These are phyloP conservation scores for Lonchura striata DNA, from an alignment of 2,113 vertebrate genomes.

Conservation along the genomic window DNA sequence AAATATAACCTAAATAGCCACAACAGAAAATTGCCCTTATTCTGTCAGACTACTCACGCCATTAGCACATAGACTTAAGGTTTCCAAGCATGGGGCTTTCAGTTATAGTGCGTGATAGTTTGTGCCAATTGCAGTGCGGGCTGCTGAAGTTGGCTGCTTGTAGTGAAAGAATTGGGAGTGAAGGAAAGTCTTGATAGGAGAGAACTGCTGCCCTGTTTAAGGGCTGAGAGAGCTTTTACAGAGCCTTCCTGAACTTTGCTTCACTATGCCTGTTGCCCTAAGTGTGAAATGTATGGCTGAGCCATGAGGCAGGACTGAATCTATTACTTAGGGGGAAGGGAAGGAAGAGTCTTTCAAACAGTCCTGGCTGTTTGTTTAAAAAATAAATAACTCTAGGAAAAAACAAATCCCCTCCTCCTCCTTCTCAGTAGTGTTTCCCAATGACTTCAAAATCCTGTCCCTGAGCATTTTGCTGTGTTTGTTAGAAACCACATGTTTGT, in stretches of 20 bases:
- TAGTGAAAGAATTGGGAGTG: not conserved
- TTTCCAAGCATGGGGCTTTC: not conserved
- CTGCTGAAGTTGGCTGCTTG: not conserved
- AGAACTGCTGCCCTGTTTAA: not conserved
- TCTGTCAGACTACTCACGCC: not conserved
- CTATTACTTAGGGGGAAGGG: not conserved
- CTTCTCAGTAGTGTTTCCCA: not conserved
- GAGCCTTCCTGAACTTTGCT: not conserved
- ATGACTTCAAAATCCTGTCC: not conserved
- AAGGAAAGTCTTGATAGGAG: not conserved
- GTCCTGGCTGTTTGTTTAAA: not conserved
- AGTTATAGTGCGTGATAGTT: not conserved
- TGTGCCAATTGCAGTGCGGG: not conserved
- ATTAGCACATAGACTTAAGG: not conserved
- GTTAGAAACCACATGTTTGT: not conserved
- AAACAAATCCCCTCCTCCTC: not conserved
- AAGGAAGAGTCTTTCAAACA: not conserved
- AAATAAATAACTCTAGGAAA: not conserved
- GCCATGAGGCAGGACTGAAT: not conserved
- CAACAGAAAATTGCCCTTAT: not conserved
- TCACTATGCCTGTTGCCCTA: not conserved
- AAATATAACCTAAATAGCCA: not conserved
- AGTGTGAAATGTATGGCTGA: not conserved
- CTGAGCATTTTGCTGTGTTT: not conserved
- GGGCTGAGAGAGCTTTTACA: not conserved